These are phyloP conservation scores for Poecile montanus DNA, from an alignment of 2,797 vertebrate species.

Conservation along the genomic window DNA sequence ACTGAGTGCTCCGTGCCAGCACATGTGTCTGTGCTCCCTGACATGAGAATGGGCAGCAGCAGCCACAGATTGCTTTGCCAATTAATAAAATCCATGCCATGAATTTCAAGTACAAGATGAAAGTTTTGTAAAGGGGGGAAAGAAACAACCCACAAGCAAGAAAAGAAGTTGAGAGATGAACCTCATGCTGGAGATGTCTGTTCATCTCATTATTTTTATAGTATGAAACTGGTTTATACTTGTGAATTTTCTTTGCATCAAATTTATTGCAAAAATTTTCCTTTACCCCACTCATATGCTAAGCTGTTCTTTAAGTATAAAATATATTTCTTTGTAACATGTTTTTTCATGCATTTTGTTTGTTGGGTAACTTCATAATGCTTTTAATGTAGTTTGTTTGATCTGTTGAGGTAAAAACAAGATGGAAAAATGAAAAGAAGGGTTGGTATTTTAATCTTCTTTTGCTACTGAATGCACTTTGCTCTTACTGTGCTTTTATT, in stretches of 20 bases:
- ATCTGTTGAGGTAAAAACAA: slow-evolving; percentile 32
- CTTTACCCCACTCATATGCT: background rate
- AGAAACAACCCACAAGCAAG: background rate
- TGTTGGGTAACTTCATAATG: background rate
- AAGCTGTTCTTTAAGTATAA: background rate
- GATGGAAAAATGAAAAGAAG: slow-evolving; percentile 33
- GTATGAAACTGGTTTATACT: background rate
- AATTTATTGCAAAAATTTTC: background rate
- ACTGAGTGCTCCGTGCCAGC: background rate
- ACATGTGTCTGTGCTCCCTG: background rate
- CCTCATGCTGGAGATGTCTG: background rate
- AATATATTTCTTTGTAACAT: background rate
- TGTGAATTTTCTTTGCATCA: background rate
- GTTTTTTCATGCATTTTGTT: slow-evolving; percentile 33
- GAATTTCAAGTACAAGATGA: background rate
- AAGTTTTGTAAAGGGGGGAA: background rate
- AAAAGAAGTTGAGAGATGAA: background rate
- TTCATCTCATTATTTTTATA: background rate
- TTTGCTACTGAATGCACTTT: slow-evolving; percentile 21
- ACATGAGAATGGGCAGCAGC: fast-evolving
- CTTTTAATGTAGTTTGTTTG: slow-evolving; percentile 36
- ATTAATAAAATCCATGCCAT: background rate
- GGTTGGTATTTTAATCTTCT: slow-evolving; percentile 45
- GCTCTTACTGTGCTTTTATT: slow-evolving; percentile 37
- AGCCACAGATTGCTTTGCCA: background rate